These are phyloP conservation scores for Polia nebulosa DNA, from an alignment of 2,888 invertebrate species.

Conservation along the genomic window DNA sequence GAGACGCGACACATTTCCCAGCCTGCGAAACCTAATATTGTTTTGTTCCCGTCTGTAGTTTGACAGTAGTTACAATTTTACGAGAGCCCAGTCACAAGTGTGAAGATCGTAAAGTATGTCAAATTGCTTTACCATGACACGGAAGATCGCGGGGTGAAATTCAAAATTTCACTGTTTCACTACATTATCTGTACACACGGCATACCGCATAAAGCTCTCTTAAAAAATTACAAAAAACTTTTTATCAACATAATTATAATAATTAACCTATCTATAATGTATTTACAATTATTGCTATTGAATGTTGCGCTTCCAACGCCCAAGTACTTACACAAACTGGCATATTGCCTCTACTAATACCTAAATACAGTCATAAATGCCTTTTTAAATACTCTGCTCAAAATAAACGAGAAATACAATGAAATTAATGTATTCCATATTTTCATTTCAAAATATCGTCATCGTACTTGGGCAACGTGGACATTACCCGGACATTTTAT, in stretches of 20 bases:
- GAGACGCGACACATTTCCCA: conserved; percentile 51
- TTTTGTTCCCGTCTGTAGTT: conserved; percentile 65
- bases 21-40: conserved; percentile 66
- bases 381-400: conserved; percentile 74
- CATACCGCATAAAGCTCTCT: conserved; percentile 88
- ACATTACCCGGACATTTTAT: conserved; percentile 57
- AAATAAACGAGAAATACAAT: conserved; percentile 51
- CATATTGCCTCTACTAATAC: conserved; percentile 85
- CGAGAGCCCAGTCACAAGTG: conserved; percentile 77
- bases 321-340: conserved; percentile 80
- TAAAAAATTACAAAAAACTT: conserved; percentile 88
- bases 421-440: conserved; percentile 7
- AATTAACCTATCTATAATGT: conserved; percentile 89
- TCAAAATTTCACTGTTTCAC: conserved; percentile 85
- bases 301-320: conserved; percentile 89
- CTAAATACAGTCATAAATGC: conserved; percentile 76
- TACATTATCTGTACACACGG: conserved; percentile 85
- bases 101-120: conserved; percentile 74
- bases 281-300: conserved; percentile 90
- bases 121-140: conserved; percentile 76
- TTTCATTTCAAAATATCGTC: conserved; percentile 22
- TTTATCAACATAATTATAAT: conserved; percentile 86
- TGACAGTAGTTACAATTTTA: conserved; percentile 72
- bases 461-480: conserved; percentile 47
- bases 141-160: conserved; percentile 86